Evolutionary conservation across 2,888 invertebrate species (phyloP).

Genomic region (Hypselothyrea guttata): DNA sequence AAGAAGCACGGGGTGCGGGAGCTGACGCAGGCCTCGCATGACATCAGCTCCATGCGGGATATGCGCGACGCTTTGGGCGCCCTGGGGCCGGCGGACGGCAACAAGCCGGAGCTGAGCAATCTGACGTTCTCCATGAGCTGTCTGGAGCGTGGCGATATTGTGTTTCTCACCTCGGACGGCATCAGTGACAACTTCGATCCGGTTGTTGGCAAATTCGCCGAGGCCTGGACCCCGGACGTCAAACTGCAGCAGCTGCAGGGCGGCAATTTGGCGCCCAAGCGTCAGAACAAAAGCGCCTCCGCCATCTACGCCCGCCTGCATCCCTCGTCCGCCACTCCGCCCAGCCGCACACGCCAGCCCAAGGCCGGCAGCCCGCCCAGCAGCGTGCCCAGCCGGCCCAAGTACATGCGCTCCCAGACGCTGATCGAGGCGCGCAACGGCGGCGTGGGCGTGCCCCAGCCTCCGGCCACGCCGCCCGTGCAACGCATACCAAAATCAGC

Average conservation of each 20-base stretch:
- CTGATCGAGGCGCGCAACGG: slow-evolving; percentile 81
- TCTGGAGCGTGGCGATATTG: slow-evolving; percentile 90
- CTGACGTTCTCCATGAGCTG: slow-evolving; percentile 92
- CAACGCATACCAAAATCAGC: slow-evolving; percentile 83
- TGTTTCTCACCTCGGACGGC: slow-evolving; percentile 94
- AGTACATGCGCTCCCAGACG: slow-evolving; percentile 82
- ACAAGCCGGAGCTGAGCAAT: slow-evolving; percentile 92
- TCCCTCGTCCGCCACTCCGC: slow-evolving; percentile 59
- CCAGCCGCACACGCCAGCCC: slow-evolving; percentile 47
- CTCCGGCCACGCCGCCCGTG: slow-evolving; percentile 27
- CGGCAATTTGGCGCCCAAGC: slow-evolving; percentile 75
- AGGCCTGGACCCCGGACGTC: slow-evolving; percentile 82
- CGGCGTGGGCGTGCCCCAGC: slow-evolving; percentile 38
- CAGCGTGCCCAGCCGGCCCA: slow-evolving; percentile 80
- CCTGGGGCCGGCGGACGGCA: slow-evolving; percentile 92
- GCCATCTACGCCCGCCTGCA: slow-evolving; percentile 80
- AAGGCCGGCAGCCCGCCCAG: slow-evolving; percentile 59
- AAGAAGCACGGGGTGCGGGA: slow-evolving; percentile 90
- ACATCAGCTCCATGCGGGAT: slow-evolving; percentile 89
- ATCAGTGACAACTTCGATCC: slow-evolving; percentile 96
- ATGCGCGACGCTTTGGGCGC: slow-evolving; percentile 95
- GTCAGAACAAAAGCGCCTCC: slow-evolving; percentile 81
- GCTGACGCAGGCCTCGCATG: slow-evolving; percentile 92
- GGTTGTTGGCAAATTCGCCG: slow-evolving; percentile 93
- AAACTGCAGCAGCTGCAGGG: slow-evolving; percentile 62